Conservation (phyloP, 2,113 vertebrate species). For the Pyxicephalus adspersus region DNA sequence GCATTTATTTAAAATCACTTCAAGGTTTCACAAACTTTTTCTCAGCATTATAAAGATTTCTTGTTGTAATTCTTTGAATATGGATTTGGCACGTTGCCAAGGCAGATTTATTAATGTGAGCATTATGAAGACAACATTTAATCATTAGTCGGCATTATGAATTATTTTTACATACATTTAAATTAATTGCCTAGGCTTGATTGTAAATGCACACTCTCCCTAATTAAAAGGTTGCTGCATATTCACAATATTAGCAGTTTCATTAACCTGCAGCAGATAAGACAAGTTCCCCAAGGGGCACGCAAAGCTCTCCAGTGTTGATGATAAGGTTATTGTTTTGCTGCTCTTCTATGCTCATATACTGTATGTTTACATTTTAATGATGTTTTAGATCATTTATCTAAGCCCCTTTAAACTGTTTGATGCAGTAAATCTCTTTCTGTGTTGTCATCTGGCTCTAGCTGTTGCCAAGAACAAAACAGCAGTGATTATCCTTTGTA, state of each 20-base stretch:
- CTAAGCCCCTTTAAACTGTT: neutral
- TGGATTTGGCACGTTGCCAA: neutral
- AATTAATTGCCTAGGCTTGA: neutral
- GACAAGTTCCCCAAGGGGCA: neutral
- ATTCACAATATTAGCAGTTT: neutral
- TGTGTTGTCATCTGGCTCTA: conserved; percentile 38
- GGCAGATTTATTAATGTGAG: neutral
- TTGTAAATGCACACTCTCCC: neutral
- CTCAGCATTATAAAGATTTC: too few species aligned
- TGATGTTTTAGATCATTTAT: conserved; percentile 23
- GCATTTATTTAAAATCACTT: too few species aligned
- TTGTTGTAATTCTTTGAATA: neutral
- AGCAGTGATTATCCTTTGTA: neutral
- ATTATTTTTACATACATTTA: conserved; percentile 23
- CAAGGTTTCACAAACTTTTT: too few species aligned
- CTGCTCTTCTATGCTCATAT: neutral
- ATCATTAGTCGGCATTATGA: conserved; percentile 3
- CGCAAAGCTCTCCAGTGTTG: neutral
- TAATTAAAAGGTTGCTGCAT: conserved; percentile 13
- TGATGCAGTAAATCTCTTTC: conserved; percentile 8
- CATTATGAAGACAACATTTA: neutral
- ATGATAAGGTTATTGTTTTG: neutral
- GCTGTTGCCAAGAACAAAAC: conserved; percentile 40
- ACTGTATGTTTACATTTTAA: conserved; percentile 38
- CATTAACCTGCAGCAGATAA: conserved; percentile 4